A percentile compares a stretch with the other conserved stretches of the same genome.
phyloP scores from a whole-genome alignment of 1,140 invertebrate genomes.

The Matsumurasca onukii region DNA sequence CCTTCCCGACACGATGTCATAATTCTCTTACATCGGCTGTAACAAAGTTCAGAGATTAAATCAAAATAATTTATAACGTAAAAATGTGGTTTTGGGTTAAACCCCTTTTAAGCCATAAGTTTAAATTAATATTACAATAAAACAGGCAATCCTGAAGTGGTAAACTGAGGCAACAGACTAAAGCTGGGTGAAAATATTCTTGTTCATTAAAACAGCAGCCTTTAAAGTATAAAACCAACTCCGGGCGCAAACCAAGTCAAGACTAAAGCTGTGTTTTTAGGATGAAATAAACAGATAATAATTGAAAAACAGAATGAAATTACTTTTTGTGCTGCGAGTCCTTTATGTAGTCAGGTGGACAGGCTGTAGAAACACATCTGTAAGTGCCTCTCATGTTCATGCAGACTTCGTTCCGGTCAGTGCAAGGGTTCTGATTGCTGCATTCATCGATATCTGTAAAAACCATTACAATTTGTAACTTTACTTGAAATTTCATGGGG shows the following conservation, averaged over 20 bases:
- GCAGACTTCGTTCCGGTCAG: conserved; percentile 71
- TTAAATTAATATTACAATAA: not conserved
- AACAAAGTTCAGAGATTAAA: conserved; percentile 48
- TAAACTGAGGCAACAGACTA: no score
- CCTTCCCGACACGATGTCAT: conserved; percentile 64
- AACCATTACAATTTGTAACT: not conserved
- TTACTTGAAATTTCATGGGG: no score
- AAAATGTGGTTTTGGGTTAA: not conserved
- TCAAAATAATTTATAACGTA: not conserved
- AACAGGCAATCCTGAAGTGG: not conserved
- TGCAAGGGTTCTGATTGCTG: conserved; percentile 45
- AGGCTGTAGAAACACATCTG: conserved; percentile 82
- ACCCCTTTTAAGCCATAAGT: not conserved
- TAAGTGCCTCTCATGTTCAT: conserved; percentile 87
- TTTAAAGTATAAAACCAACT: no score
- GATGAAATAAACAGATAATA: no score
- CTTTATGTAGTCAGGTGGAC: conserved; percentile 77
- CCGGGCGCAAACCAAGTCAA: no score
- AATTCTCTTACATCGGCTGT: conserved; percentile 77
- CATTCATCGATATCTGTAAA: conserved; percentile 86
- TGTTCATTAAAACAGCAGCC: no score
- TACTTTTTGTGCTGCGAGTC: conserved; percentile 76
- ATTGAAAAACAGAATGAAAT: no score
- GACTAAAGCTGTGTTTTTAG: no score
- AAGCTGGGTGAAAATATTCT: no score